phyloP scores from a whole-genome alignment of 2,113 vertebrate species.

The Corapipo altera region DNA sequence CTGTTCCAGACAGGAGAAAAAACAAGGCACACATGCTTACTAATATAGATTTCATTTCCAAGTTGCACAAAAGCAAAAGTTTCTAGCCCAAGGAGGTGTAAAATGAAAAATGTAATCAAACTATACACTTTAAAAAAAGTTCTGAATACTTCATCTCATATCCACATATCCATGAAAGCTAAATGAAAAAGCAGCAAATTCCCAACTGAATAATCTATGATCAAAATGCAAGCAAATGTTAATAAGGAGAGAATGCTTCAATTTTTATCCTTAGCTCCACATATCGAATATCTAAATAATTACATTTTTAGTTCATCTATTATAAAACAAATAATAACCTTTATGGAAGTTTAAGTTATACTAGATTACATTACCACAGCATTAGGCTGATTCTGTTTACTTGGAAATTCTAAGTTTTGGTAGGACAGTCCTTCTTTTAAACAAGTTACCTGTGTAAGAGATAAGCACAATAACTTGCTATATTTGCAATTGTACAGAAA shows the following conservation, averaged over 20 bases:
- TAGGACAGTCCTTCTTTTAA: not conserved
- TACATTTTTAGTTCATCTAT: not conserved
- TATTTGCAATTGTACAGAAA: not conserved
- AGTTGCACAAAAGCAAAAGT: not conserved
- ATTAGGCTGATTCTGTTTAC: not conserved
- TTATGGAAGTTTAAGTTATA: not conserved
- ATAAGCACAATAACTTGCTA: not conserved
- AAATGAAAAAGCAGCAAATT: not conserved
- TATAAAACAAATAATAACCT: not conserved
- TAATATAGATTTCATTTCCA: not conserved
- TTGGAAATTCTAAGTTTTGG: not conserved
- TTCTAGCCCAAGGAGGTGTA: not conserved
- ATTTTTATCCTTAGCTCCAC: not conserved
- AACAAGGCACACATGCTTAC: not conserved
- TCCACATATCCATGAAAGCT: not conserved
- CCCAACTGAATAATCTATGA: not conserved
- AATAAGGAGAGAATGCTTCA: not conserved
- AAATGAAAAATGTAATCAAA: not conserved
- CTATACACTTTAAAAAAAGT: rapidly evolving
- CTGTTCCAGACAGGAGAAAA: not conserved
- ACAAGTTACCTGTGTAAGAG: not conserved
- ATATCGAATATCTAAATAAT: not conserved
- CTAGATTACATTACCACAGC: not conserved
- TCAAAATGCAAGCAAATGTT: not conserved
- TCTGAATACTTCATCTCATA: not conserved